Percentiles rank a stretch among this genome's conserved stretches.
phyloP scores from a whole-genome alignment of 2,113 vertebrate genomes.

The Zosterops hypoxanthus region DNA sequence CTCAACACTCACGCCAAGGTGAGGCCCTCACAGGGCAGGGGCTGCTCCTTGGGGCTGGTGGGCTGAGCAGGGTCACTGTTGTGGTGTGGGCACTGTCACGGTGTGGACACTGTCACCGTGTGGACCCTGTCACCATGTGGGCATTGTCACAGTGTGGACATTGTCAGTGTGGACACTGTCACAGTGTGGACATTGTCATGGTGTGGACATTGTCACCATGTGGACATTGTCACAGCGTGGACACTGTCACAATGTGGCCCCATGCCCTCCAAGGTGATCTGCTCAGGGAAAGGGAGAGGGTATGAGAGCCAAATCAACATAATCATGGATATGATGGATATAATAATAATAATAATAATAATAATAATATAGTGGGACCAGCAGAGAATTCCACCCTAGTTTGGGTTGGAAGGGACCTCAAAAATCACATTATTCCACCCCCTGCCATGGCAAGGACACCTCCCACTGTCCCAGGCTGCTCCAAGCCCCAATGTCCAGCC shows the following conservation, averaged over 20 bases:
- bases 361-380: no score
- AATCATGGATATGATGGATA: no score
- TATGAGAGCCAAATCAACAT: background rate
- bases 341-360: no score
- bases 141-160: fast-evolving
- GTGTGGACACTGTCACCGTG: background rate
- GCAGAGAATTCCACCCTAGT: background rate
- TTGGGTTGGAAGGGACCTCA: background rate
- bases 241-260: background rate
- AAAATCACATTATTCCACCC: fast-evolving
- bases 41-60: fast-evolving
- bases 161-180: background rate
- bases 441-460: background rate
- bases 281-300: background rate
- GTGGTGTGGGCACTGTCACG: fast-evolving
- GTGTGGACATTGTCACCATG: fast-evolving
- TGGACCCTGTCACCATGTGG: background rate
- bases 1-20: slow-evolving; percentile 97
- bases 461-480: fast-evolving
- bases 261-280: background rate
- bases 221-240: background rate
- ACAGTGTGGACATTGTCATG: fast-evolving
- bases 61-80: background rate
- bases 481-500: fast-evolving
- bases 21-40: background rate